phyloP scores from a whole-genome alignment of 1,140 invertebrate genomes.

The Heliconius nattereri region DNA sequence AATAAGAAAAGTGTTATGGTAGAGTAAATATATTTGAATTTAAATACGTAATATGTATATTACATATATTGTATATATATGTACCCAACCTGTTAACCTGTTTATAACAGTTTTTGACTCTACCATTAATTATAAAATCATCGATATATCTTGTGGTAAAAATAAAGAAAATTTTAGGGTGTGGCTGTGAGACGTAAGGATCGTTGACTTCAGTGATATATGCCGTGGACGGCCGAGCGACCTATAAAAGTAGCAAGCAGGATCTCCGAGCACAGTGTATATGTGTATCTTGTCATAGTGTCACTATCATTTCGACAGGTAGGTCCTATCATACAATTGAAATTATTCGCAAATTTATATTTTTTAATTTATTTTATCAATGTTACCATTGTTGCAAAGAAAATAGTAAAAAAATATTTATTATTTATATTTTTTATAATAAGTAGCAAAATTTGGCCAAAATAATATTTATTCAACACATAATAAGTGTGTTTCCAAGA shows the following conservation, averaged over 20 bases:
- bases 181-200: constrained; percentile 50
- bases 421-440: too few relatives aligned
- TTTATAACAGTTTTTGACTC: not conserved
- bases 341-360: not conserved
- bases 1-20: too few relatives aligned
- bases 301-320: constrained; percentile 55
- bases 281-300: constrained; percentile 56
- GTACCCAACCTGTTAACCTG: too few relatives aligned
- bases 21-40: too few relatives aligned
- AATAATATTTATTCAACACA: too few relatives aligned
- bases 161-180: constrained; percentile 44
- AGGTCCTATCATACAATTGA: constrained; percentile 19
- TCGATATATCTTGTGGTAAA: constrained; percentile 1
- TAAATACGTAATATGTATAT: too few relatives aligned
- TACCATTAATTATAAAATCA: not conserved
- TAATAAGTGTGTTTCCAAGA: too few relatives aligned
- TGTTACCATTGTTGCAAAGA: too few relatives aligned
- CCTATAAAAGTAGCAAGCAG: constrained; percentile 69
- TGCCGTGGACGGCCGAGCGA: constrained; percentile 45
- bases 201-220: constrained; percentile 42
- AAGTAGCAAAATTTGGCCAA: too few relatives aligned
- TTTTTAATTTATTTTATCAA: not conserved
- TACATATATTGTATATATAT: too few relatives aligned
- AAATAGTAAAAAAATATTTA: too few relatives aligned
- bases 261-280: constrained; percentile 51